Evolutionary conservation across 2,888 invertebrate genomes (phyloP).

Genomic region (Enchytraeus crypticus): DNA sequence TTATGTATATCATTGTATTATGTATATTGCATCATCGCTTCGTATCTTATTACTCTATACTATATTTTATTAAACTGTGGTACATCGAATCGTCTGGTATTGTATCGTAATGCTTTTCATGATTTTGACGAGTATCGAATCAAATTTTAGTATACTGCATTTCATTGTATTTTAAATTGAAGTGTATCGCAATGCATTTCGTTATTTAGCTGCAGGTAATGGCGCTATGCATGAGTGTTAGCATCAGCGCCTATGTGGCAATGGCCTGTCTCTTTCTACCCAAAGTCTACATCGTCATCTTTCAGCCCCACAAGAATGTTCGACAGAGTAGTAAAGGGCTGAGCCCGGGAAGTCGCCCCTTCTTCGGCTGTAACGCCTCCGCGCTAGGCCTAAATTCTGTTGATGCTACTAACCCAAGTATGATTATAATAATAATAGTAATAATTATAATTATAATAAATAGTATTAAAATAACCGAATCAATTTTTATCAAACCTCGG

Average conservation of each 20-base stretch:
- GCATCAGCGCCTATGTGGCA: slow-evolving; percentile 62
- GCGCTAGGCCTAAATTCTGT: slow-evolving; percentile 22
- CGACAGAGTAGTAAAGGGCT: slow-evolving; percentile 47
- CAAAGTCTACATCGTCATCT: slow-evolving; percentile 64
- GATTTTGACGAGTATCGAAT: too few species aligned
- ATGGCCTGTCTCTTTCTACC: slow-evolving; percentile 64
- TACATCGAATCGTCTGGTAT: too few species aligned
- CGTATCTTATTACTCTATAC: too few species aligned
- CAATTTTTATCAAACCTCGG: too few species aligned
- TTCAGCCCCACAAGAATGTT: slow-evolving; percentile 66
- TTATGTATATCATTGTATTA: too few species aligned
- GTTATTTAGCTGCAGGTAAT: slow-evolving; percentile 61
- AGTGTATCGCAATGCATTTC: too few species aligned
- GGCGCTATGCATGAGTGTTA: slow-evolving; percentile 62
- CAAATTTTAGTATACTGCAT: too few species aligned
- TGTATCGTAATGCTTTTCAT: too few species aligned
- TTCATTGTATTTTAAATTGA: too few species aligned
- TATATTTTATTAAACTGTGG: too few species aligned
- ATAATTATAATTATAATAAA: not conserved
- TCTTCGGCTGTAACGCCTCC: slow-evolving; percentile 14
- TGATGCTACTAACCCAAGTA: slow-evolving; percentile 24
- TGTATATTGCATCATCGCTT: too few species aligned
- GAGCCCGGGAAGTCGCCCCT: slow-evolving; percentile 10
- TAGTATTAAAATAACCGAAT: too few species aligned
- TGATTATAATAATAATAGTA: not conserved